Base-by-base conservation (phyloP, 2,888 invertebrate genomes). In the Deilephila porcellus region DNA sequence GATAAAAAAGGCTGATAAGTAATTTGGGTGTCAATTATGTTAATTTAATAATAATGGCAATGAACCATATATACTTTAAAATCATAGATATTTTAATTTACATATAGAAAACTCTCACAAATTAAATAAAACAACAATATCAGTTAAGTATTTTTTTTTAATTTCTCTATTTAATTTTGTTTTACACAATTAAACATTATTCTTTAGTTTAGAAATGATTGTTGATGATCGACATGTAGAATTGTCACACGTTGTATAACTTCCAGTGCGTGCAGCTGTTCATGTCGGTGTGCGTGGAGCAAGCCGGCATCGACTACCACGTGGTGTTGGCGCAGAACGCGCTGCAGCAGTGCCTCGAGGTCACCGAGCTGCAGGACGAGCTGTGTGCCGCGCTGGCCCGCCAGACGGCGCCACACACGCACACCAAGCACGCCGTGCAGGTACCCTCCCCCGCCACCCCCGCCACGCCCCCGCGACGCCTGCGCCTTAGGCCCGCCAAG, bases 241-340 rank as follows among this genome's bases (percentile, higher is more conserved):
- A 37, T 3, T 4, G 29, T 32, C 6, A 11, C 6, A 17, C 14
- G 1, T 14, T 0, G 20, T n/a, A 3, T 37, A 17, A 29, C n/a
- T 6, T 17, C 19, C 25, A 8, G 7, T 98, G 98, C 90, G 97
- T 98, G 80, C 98, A 99, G 88, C 96, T 99, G 79, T 99, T 99
- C 95, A 98, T 98, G 96, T 98, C 98, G 4, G 99, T 99, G 78
- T 97, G 98, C 64, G 98, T 99, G 81, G 99, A 99, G 93, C 98
- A 98, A 86, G 98, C 98, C 73, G 98, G 98, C 86, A 98, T 99
- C 83, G 99, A 99, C 95, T 99, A 99, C 94, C 99, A 99, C 93
- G 99, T 99, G 85, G 98, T 98, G 76, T 95, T 99, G 76, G 99
- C 99, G 20, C 99, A 99, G 96, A 99, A 99, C 91, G 98, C 99